Evolutionary conservation across 2,113 vertebrate species (phyloP).

Genomic region (Nibea coibor): DNA sequence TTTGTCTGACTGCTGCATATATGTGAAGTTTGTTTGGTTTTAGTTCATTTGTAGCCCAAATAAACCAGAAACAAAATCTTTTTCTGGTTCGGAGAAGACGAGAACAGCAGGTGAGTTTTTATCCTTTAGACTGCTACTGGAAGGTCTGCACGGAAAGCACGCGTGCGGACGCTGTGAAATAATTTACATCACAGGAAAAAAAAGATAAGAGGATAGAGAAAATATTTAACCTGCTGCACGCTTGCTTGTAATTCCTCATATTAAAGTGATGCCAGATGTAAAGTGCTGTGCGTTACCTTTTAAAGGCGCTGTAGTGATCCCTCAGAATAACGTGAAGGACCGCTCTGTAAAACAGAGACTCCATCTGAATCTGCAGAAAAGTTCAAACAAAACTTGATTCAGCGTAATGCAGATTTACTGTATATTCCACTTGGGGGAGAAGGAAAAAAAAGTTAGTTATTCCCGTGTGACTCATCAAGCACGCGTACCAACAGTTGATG

Average conservation of each 20-base stretch:
- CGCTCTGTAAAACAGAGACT: slow-evolving; percentile 96
- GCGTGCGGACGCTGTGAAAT: not conserved
- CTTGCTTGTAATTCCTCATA: not conserved
- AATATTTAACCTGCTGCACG: not conserved
- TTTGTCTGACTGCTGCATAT: not conserved
- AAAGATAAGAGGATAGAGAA: not conserved
- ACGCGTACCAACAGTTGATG: slow-evolving; percentile 6
- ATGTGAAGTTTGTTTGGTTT: slow-evolving; percentile 33
- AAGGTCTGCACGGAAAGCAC: not conserved
- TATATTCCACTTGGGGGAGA: not conserved
- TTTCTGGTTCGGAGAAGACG: slow-evolving; percentile 38
- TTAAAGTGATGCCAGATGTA: slow-evolving; percentile 32
- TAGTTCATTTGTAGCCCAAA: slow-evolving; percentile 43
- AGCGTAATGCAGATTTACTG: not conserved
- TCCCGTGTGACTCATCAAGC: not conserved
- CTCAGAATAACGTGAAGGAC: slow-evolving; percentile 95
- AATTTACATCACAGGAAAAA: not conserved
- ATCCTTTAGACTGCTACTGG: slow-evolving; percentile 1
- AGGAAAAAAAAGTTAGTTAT: not conserved
- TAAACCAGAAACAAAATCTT: slow-evolving; percentile 31
- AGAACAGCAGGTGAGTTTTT: not conserved
- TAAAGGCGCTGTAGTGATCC: slow-evolving; percentile 90
- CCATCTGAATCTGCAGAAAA: slow-evolving; percentile 88
- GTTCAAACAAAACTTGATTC: not conserved
- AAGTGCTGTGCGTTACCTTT: slow-evolving; percentile 84